These are phyloP conservation scores for Platorchestia sp. DNA, from an alignment of 1,140 invertebrate genomes.

Conservation along the genomic window DNA sequence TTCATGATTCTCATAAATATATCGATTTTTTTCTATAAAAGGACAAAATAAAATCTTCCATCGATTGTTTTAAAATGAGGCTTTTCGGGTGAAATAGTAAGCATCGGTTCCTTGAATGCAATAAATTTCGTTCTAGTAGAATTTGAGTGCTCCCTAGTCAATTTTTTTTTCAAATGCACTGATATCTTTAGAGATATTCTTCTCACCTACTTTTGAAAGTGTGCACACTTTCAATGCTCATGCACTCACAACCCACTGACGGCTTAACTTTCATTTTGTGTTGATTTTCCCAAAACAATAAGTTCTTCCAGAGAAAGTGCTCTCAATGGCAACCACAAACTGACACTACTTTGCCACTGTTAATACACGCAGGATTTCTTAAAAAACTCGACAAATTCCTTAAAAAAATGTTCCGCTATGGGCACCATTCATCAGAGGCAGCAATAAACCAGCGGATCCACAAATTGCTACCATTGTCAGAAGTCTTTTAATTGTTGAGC, in stretches of 20 bases:
- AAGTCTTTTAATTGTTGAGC: conserved; percentile 24
- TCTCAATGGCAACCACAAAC: not conserved
- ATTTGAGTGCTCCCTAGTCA: too few relatives aligned
- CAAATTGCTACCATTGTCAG: conserved; percentile 48
- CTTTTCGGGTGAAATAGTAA: too few relatives aligned
- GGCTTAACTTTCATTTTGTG: not conserved
- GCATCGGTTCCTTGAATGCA: too few relatives aligned
- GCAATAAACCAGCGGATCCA: conserved; percentile 21
- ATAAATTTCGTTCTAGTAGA: too few relatives aligned
- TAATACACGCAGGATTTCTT: not conserved
- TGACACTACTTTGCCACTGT: not conserved
- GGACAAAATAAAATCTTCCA: too few relatives aligned
- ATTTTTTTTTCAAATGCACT: too few relatives aligned
- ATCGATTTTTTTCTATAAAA: too few relatives aligned
- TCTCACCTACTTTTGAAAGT: not conserved
- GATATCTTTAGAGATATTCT: too few relatives aligned
- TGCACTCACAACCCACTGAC: not conserved
- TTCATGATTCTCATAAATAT: too few relatives aligned
- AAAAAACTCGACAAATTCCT: not conserved
- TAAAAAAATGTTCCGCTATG: not conserved
- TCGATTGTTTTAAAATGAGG: too few relatives aligned
- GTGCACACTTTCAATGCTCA: not conserved
- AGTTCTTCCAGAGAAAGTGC: not conserved
- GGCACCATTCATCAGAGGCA: conserved; percentile 28
- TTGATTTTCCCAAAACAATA: not conserved